Conservation (phyloP, 1,140 invertebrate genomes). For the Bombyx mandarina region DNA sequence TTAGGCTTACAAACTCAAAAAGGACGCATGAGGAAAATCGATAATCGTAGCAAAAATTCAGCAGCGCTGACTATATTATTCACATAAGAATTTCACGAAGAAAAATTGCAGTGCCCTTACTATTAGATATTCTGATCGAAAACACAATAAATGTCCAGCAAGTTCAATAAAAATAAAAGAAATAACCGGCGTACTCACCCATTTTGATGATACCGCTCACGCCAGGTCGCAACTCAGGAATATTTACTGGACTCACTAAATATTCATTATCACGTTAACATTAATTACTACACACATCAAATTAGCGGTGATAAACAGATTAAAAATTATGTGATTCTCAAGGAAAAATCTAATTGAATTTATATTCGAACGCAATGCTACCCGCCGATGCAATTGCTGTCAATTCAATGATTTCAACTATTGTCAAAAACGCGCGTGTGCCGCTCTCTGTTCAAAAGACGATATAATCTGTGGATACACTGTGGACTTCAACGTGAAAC, state of each 20-base stretch:
- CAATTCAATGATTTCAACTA: no score
- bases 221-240: slow-evolving; percentile 20
- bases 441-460: slow-evolving; percentile 31
- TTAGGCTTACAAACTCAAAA: slow-evolving; percentile 7
- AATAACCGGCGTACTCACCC: slow-evolving; percentile 52
- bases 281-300: slow-evolving; percentile 31
- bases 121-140: not conserved
- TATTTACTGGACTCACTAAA: slow-evolving; percentile 23
- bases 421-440: slow-evolving; percentile 40
- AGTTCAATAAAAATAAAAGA: slow-evolving; percentile 15
- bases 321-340: slow-evolving; percentile 19
- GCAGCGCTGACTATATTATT: slow-evolving; percentile 11
- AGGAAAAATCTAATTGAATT: slow-evolving; percentile 16
- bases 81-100: slow-evolving; percentile 4
- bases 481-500: not conserved
- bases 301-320: slow-evolving; percentile 12
- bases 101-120: not conserved
- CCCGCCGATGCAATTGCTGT: not conserved
- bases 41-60: slow-evolving; percentile 51
- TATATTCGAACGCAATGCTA: slow-evolving; percentile 17
- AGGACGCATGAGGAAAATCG: slow-evolving; percentile 55
- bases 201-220: slow-evolving; percentile 35
- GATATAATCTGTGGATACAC: no score
- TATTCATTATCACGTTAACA: slow-evolving; percentile 46
- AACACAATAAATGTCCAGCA: not conserved